Base-by-base conservation (phyloP, 2,113 vertebrate species). In the Arenaria interpres region DNA sequence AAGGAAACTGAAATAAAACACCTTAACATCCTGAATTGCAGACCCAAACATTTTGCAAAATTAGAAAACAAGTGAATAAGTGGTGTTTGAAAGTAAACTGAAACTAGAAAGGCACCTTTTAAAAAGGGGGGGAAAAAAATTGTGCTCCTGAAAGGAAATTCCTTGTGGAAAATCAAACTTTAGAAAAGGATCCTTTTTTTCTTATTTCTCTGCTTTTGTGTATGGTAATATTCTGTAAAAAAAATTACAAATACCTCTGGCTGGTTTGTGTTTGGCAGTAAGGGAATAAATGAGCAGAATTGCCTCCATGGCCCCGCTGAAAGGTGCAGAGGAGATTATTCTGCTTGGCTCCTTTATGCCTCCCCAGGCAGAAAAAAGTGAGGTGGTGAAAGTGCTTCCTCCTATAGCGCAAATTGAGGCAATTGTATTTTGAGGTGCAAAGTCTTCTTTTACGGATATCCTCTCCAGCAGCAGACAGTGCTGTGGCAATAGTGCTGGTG, bases 361-460 rank as follows among this genome's bases (percentile, higher is more conserved):
- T 50, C 7, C 43, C 35, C 6, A 32, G n/a, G 53, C 8, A 59
- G 27, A 20, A 57, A 2, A 32, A 64, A 24, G 16, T 32, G 48
- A 77, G 35, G 22, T 27, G n/a, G 13, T 54, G 28, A 35, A 39
- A 57, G 25, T 27, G 24, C 39, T 53, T 63, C n/a, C 12, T 78
- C 24, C 25, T 51, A 21, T n/a, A 53, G 74, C 21, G 33, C 22
- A 63, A 73, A 68, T 7, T 22, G 35, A 72, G 30, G 33, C 16
- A 33, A 23, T 56, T 81, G 59, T 2, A 28, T 68, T 77, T 33
- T 46, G 57, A 24, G 60, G 27, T 69, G 18, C 18, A n/a, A 68
- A 39, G 11, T 32, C 2, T 0, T 15, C 21, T 45, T 56, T 57
- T 35, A 15, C 0, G 14, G 46, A 85, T 37, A 28, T 21, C 9